Base-by-base conservation (phyloP, 2,888 invertebrate species). In the Drosophila borealis region DNA sequence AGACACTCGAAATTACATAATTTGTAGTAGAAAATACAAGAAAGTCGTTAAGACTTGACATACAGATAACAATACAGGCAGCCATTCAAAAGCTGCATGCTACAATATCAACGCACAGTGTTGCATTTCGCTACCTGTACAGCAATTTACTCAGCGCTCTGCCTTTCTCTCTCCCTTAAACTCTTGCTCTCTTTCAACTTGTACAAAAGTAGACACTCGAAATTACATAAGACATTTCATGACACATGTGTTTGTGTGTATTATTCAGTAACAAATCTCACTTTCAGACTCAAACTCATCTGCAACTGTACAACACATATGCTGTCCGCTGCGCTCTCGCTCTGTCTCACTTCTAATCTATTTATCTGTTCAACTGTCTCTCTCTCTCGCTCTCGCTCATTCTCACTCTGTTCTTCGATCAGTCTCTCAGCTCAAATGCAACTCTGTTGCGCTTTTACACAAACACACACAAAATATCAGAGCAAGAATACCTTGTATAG, bases 1-100 rank as follows among this genome's bases (percentile, higher is more conserved):
- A 66, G 57, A 29, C 21, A 25, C n/a, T 53, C 21, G 8, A 46
- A 33, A 51, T 19, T 4, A 56, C 34, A 55, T 60, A 6, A 51
- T 50, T 25, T 10, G 44, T 70, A 49, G 29, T 29, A 2, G 29
- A 8, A 29, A 29, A 29, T 29, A 29, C 29, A 8, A 29, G 29
- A 8, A 29, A 29, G 8, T 8, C 8, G 0, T 25, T 0, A 25
- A 25, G 25, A 21, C 25, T 29, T 29, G 2, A 29, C 8, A 29
- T 8, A 8, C 29, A 29, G 25, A 29, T 29, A 29, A 29, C 29
- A 29, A 8, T 8, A 49, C 50, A 49, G 63, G 41, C 63, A 62
- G 68, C 41, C 48, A 21, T 2, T 48, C 51, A 51, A 66, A 71
- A 53, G 61, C 74, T 78, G 60, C 44, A 41, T 67, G 62, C 25